phyloP scores from a whole-genome alignment of 2,888 invertebrate genomes.

The Diplolepis rosae region DNA sequence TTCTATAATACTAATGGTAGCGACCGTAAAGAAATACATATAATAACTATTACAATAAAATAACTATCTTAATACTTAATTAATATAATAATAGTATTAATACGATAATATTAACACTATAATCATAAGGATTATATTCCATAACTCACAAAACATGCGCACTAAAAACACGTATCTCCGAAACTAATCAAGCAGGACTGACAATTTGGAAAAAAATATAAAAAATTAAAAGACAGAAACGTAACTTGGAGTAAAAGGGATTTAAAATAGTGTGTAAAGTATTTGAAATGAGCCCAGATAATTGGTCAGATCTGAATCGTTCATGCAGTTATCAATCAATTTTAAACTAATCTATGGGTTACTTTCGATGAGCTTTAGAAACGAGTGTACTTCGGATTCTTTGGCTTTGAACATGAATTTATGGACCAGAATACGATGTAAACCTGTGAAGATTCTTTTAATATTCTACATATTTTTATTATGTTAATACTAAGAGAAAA shows the following conservation, averaged over 20 bases:
- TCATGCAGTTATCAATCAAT: constrained; percentile 23
- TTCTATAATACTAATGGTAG: constrained; percentile 46
- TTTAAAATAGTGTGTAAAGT: constrained; percentile 44
- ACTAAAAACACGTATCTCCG: constrained; percentile 64
- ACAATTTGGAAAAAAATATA: constrained; percentile 40
- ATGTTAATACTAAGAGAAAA: not conserved
- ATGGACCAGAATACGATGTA: constrained; percentile 31
- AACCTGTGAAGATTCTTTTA: constrained; percentile 19
- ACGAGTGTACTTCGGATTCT: constrained; percentile 30
- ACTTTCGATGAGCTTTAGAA: constrained; percentile 22
- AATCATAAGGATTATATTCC: constrained; percentile 11
- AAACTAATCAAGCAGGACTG: constrained; percentile 67
- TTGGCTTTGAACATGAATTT: constrained; percentile 27
- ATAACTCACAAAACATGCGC: constrained; percentile 70
- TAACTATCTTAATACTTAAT: constrained; percentile 52
- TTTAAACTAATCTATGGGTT: constrained; percentile 20
- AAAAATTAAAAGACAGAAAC: constrained; percentile 40
- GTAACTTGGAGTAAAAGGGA: constrained; percentile 38
- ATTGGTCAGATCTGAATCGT: constrained; percentile 24
- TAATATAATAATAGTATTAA: constrained; percentile 53
- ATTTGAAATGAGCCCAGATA: constrained; percentile 20
- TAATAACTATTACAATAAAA: constrained; percentile 45
- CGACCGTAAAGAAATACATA: constrained; percentile 42
- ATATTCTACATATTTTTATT: constrained; percentile 1
- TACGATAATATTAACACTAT: constrained; percentile 37